Conservation (phyloP, 2,113 vertebrate species). For the Smithornis capensis region DNA sequence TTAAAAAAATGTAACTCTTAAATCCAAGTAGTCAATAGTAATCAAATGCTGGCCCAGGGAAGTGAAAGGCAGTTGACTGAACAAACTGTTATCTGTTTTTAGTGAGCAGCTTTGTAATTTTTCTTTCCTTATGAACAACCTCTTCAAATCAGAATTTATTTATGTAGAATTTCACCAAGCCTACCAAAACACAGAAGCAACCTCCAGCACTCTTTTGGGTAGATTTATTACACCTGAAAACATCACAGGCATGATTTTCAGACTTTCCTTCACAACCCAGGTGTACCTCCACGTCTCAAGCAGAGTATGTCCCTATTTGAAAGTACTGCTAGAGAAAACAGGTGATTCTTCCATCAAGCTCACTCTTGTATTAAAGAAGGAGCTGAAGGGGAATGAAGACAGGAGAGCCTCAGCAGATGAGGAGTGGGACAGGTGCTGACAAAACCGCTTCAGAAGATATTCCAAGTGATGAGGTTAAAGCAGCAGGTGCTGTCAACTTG, state of each 20-base stretch:
- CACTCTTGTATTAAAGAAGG: not conserved
- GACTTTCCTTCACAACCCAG: not conserved
- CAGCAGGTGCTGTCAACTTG: constrained; percentile 42
- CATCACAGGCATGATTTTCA: not conserved
- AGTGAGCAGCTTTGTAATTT: not conserved
- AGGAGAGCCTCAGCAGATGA: constrained; percentile 4
- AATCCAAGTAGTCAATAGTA: not conserved
- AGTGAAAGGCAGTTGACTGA: not conserved
- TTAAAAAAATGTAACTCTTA: not conserved
- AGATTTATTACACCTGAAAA: not conserved
- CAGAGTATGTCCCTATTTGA: not conserved
- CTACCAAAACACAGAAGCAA: not conserved
- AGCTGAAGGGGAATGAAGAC: not conserved
- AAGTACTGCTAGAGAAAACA: not conserved
- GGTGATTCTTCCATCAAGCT: not conserved
- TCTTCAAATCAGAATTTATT: not conserved
- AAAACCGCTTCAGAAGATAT: constrained; percentile 16
- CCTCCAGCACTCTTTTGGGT: not conserved
- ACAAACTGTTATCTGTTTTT: not conserved
- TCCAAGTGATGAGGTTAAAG: constrained; percentile 26
- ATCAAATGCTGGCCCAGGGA: not conserved
- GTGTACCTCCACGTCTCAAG: not conserved
- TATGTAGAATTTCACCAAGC: not conserved
- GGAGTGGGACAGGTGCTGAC: not conserved
- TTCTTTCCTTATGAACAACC: not conserved